Percentiles rank a stretch among this genome's conserved stretches.
phyloP scores from a whole-genome alignment of 2,113 vertebrate species.

The Todiramphus chloris region DNA sequence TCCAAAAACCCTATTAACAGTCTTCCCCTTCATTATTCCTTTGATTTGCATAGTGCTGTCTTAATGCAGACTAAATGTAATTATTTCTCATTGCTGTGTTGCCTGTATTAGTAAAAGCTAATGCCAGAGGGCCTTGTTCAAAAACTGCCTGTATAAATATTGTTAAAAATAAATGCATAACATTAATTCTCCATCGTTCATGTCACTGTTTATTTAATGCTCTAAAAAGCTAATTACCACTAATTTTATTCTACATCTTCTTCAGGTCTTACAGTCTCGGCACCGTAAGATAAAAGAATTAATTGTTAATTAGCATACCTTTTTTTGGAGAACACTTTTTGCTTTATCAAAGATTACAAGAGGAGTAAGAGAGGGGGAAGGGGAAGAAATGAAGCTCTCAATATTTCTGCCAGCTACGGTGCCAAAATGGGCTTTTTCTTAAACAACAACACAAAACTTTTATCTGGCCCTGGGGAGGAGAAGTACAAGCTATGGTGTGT shows the following conservation, averaged over 20 bases:
- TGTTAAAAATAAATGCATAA: constrained; percentile 52
- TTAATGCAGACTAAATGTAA: constrained; percentile 3
- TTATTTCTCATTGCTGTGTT: constrained; percentile 8
- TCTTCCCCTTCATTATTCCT: constrained; percentile 39
- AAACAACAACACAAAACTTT: not conserved
- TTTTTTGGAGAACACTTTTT: constrained; percentile 38
- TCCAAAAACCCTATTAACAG: not conserved
- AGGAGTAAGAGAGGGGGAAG: not conserved
- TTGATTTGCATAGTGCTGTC: constrained; percentile 40
- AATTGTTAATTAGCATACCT: constrained; percentile 70
- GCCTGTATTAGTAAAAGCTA: not conserved
- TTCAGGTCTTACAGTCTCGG: constrained; percentile 43
- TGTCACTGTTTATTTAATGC: constrained; percentile 51
- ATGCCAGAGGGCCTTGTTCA: constrained; percentile 33
- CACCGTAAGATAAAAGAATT: constrained; percentile 58
- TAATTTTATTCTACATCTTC: constrained; percentile 48
- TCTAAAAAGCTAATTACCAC: constrained; percentile 52
- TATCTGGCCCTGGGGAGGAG: not conserved
- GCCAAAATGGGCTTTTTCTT: not conserved
- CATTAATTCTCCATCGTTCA: constrained; percentile 12
- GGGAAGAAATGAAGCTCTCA: not conserved
- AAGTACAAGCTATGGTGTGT: not conserved
- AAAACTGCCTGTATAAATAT: constrained; percentile 32
- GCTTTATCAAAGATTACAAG: constrained; percentile 48
- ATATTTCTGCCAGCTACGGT: not conserved